A percentile compares a stretch with the other conserved stretches of the same genome.
Evolutionary conservation across 2,888 invertebrate genomes (phyloP).

Genomic region (Lepidocyrtinus sp.): DNA sequence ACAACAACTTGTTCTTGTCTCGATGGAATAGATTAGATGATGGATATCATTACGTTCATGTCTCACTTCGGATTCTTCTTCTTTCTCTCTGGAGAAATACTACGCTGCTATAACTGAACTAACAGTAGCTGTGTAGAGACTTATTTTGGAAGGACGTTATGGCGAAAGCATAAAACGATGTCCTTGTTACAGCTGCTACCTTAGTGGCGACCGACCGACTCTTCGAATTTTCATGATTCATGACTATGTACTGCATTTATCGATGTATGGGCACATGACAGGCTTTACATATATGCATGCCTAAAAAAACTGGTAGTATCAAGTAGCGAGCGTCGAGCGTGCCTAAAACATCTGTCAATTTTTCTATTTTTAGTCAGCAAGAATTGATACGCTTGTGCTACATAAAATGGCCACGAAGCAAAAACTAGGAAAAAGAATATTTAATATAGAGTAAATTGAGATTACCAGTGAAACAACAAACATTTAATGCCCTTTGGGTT

Average conservation of each 20-base stretch:
- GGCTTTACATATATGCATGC: not conserved
- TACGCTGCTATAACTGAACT: not conserved
- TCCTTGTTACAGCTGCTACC: constrained; percentile 10
- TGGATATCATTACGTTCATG: constrained; percentile 10
- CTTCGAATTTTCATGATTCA: not conserved
- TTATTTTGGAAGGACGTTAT: not conserved
- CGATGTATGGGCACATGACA: not conserved
- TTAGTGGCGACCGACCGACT: not conserved
- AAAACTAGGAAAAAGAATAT: constrained; percentile 8
- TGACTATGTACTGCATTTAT: not conserved
- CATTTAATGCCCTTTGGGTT: constrained; percentile 39
- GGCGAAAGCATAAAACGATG: not conserved
- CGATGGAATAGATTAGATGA: constrained; percentile 10
- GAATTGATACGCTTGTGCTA: constrained; percentile 24
- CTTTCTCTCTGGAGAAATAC: not conserved
- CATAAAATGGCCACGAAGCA: not conserved
- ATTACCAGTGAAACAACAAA: constrained; percentile 43
- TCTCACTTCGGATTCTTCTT: not conserved
- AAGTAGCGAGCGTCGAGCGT: not conserved
- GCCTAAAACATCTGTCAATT: constrained; percentile 4
- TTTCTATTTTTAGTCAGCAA: constrained; percentile 17
- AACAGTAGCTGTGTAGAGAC: not conserved
- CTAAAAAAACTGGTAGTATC: too few relatives aligned
- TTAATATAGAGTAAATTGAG: constrained; percentile 46
- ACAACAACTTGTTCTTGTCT: constrained; percentile 2